These are phyloP conservation scores for Ctenosaura bakeri DNA, from an alignment of 2,797 vertebrate genomes.

Conservation along the genomic window DNA sequence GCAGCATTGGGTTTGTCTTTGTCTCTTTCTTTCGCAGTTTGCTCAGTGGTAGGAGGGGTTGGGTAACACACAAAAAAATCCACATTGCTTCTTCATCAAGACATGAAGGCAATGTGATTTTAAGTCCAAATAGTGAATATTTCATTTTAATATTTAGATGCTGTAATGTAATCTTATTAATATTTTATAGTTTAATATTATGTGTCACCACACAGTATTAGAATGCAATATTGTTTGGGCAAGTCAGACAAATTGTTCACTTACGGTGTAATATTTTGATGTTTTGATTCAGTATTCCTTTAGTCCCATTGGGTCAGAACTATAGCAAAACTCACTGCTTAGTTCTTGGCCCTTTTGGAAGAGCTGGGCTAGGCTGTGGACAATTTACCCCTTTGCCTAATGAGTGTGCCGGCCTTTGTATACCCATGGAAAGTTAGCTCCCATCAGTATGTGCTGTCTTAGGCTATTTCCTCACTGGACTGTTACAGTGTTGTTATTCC, in stretches of 20 bases:
- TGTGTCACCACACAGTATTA: too few species aligned
- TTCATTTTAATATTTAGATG: not conserved
- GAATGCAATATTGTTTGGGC: not conserved
- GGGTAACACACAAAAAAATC: too few species aligned
- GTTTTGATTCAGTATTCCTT: not conserved
- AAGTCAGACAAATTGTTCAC: not conserved
- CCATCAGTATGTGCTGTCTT: not conserved
- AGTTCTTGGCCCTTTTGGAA: too few species aligned
- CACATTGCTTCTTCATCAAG: not conserved
- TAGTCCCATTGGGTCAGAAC: too few species aligned
- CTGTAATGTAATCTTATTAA: constrained; percentile 18
- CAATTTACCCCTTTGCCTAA: too few species aligned
- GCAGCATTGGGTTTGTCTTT: not conserved
- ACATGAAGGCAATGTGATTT: not conserved
- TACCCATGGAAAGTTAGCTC: not conserved
- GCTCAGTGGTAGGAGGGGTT: not conserved
- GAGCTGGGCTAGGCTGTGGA: not conserved
- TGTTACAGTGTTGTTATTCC: too few species aligned
- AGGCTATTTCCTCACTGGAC: too few species aligned
- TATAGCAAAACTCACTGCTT: not conserved
- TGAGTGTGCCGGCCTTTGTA: not conserved
- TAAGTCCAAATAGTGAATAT: not conserved
- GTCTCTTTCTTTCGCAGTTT: constrained; percentile 9
- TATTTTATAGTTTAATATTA: constrained; percentile 4
- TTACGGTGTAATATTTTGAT: not conserved